phyloP scores from a whole-genome alignment of 2,888 invertebrate genomes.

The Alitta virens region DNA sequence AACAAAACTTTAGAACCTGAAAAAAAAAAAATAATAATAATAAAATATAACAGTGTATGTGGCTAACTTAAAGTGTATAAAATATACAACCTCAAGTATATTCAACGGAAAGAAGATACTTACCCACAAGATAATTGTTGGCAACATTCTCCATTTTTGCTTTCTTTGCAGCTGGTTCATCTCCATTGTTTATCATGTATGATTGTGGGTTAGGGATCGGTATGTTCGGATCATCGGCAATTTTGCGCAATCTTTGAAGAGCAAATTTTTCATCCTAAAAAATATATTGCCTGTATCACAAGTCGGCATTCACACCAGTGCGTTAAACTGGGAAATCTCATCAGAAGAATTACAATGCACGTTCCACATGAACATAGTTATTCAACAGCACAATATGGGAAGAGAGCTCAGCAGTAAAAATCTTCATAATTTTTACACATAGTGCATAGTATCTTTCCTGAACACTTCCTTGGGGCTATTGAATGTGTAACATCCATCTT shows the following conservation, averaged over 20 bases:
- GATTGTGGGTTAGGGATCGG: slow-evolving; percentile 75
- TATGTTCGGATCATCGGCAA: slow-evolving; percentile 82
- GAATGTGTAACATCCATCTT: not conserved
- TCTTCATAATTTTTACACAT: no score
- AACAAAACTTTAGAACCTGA: slow-evolving; percentile 71
- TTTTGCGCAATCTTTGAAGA: slow-evolving; percentile 73
- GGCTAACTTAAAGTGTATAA: not conserved
- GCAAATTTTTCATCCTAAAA: slow-evolving; percentile 72
- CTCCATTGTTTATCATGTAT: slow-evolving; percentile 31
- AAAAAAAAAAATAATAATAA: slow-evolving; percentile 10
- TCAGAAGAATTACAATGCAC: no score
- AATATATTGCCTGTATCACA: no score
- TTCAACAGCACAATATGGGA: no score
- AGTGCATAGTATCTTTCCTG: no score
- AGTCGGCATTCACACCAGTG: no score
- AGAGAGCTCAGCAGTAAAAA: no score
- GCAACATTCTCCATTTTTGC: not conserved
- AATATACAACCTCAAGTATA: not conserved
- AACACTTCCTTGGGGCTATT: no score
- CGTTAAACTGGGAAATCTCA: no score
- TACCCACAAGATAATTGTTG: slow-evolving; percentile 7
- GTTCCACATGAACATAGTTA: no score
- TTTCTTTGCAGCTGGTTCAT: not conserved
- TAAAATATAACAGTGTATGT: not conserved
- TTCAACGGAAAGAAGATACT: slow-evolving; percentile 2